Conservation (phyloP, 2,113 vertebrate genomes). For the Murina feae region DNA sequence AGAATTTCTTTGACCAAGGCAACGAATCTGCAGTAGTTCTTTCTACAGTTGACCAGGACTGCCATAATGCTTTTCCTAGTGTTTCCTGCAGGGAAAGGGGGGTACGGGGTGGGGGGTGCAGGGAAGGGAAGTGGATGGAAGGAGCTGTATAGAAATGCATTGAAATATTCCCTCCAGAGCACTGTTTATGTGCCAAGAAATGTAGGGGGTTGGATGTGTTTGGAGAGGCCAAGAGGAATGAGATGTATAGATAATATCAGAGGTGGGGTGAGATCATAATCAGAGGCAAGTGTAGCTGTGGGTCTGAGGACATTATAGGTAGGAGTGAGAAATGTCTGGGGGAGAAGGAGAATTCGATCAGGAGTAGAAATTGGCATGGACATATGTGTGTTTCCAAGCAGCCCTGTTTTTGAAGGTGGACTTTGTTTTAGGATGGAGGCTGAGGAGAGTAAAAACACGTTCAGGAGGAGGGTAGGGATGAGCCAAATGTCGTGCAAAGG, state of each 20-base stretch:
- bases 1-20: conserved; percentile 16
- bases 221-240: not conserved
- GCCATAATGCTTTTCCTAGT: not conserved
- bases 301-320: not conserved
- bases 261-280: not conserved
- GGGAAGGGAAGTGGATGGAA: not conserved
- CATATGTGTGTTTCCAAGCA: not conserved
- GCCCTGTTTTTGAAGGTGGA: not conserved
- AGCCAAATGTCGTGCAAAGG: not conserved
- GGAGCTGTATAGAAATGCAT: not conserved
- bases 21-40: not conserved
- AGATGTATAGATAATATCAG: not conserved
- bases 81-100: not conserved
- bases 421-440: not conserved
- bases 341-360: not conserved
- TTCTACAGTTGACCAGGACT: not conserved
- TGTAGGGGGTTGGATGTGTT: not conserved
- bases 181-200: not conserved
- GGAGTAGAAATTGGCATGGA: not conserved
- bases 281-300: not conserved
- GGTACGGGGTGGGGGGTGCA: not conserved
- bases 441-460: not conserved
- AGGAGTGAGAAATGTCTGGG: not conserved
- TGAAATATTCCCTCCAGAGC: not conserved
- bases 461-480: not conserved